Evolutionary conservation across 1,140 invertebrate genomes (phyloP).

Genomic region (Drosophila ambigua): DNA sequence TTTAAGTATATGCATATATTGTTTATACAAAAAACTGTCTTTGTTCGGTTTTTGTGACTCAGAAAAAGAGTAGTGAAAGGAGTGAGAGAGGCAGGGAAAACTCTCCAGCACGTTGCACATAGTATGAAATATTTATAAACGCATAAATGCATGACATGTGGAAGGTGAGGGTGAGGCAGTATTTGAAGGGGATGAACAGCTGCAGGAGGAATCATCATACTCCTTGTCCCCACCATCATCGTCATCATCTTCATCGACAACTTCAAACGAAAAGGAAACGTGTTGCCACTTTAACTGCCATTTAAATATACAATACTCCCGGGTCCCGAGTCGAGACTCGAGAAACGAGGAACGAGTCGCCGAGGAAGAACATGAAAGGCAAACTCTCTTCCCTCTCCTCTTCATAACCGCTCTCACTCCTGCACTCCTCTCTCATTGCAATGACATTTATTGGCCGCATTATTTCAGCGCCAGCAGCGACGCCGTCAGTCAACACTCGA

Average conservation of each 20-base stretch:
- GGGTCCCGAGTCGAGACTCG: slow-evolving; percentile 22
- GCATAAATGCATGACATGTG: slow-evolving; percentile 59
- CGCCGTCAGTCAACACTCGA: slow-evolving; percentile 74
- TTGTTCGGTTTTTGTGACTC: slow-evolving; percentile 67
- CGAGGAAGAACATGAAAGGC: slow-evolving; percentile 65
- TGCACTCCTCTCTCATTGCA: slow-evolving; percentile 27
- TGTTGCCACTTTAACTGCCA: slow-evolving; percentile 82
- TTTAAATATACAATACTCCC: slow-evolving; percentile 75
- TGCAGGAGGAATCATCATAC: slow-evolving; percentile 40
- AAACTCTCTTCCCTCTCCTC: neutral
- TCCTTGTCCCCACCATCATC: slow-evolving; percentile 37
- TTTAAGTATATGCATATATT: slow-evolving; percentile 46
- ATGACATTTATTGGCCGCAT: slow-evolving; percentile 82
- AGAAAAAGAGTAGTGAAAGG: slow-evolving; percentile 27
- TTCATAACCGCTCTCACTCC: too few relatives aligned
- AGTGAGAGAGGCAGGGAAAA: slow-evolving; percentile 5
- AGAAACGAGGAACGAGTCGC: too few relatives aligned
- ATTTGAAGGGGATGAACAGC: slow-evolving; percentile 24
- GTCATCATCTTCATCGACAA: slow-evolving; percentile 33
- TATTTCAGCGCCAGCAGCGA: slow-evolving; percentile 69
- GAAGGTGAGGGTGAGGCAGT: neutral
- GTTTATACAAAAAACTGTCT: slow-evolving; percentile 61
- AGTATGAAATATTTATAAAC: slow-evolving; percentile 80
- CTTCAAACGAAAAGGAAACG: slow-evolving; percentile 77
- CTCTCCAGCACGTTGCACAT: slow-evolving; percentile 57